These are phyloP conservation scores for Diuraphis noxia DNA, from an alignment of 1,140 invertebrate species.

Conservation along the genomic window DNA sequence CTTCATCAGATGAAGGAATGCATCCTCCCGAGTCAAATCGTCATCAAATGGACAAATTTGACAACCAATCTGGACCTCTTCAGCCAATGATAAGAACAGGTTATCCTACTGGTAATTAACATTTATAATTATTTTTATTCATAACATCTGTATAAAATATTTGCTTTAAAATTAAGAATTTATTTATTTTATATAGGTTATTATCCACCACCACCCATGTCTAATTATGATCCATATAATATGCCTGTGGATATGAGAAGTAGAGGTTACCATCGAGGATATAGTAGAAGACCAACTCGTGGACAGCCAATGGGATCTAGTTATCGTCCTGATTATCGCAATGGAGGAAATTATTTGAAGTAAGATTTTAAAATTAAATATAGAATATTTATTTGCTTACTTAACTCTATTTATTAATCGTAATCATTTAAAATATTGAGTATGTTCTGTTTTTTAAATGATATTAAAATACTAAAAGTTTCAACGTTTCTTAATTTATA, in stretches of 20 bases:
- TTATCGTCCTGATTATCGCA: slow-evolving; percentile 45
- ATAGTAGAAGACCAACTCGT: slow-evolving; percentile 35
- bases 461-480: background rate
- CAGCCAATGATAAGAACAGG: slow-evolving; percentile 32
- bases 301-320: slow-evolving; percentile 9
- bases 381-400: background rate
- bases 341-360: slow-evolving; percentile 39
- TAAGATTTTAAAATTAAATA: background rate
- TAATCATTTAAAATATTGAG: background rate
- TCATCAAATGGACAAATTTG: slow-evolving; percentile 48
- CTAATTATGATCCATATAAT: slow-evolving; percentile 41
- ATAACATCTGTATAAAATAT: background rate
- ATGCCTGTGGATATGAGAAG: slow-evolving; percentile 38
- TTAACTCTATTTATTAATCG: background rate
- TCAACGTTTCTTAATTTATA: background rate
- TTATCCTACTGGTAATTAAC: background rate
- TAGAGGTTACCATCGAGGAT: slow-evolving; percentile 32
- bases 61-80: background rate
- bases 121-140: background rate
- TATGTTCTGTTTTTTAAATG: too few species aligned
- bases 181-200: slow-evolving; percentile 32
- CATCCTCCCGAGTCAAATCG: slow-evolving; percentile 21
- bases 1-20: slow-evolving; percentile 47
- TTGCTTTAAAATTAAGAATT: background rate
- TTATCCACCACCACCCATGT: slow-evolving; percentile 31